phyloP scores from a whole-genome alignment of 2,797 vertebrate genomes.

The Manis javanica region DNA sequence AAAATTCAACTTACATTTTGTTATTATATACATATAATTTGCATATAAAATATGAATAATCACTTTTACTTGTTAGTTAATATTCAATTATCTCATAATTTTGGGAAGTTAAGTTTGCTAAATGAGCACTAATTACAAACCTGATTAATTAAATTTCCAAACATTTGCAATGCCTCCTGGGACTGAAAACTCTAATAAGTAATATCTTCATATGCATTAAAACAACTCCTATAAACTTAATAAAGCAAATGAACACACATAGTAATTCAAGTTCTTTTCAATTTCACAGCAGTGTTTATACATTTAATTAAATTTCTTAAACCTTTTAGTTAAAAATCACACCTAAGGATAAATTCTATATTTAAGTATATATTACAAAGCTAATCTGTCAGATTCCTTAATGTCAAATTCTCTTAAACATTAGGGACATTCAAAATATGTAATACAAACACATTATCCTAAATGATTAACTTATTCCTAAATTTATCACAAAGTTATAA shows the following conservation, averaged over 20 bases:
- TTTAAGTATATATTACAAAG: background rate
- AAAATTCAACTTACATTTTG: background rate
- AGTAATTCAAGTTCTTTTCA: background rate
- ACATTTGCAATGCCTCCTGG: background rate
- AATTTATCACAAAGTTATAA: background rate
- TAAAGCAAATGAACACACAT: background rate
- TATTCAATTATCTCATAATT: background rate
- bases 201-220: background rate
- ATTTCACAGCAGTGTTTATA: background rate
- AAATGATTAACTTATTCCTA: background rate
- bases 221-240: background rate
- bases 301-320: background rate
- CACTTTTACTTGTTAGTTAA: background rate
- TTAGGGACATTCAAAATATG: background rate
- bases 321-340: background rate
- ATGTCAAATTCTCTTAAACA: background rate
- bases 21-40: background rate
- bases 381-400: background rate
- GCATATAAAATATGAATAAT: background rate
- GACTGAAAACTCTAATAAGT: background rate
- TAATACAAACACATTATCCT: background rate
- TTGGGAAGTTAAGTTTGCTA: background rate
- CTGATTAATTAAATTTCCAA: background rate
- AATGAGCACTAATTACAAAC: background rate
- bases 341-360: background rate